Evolutionary conservation across 2,888 invertebrate genomes (phyloP).

Genomic region (Bellardia pandia): DNA sequence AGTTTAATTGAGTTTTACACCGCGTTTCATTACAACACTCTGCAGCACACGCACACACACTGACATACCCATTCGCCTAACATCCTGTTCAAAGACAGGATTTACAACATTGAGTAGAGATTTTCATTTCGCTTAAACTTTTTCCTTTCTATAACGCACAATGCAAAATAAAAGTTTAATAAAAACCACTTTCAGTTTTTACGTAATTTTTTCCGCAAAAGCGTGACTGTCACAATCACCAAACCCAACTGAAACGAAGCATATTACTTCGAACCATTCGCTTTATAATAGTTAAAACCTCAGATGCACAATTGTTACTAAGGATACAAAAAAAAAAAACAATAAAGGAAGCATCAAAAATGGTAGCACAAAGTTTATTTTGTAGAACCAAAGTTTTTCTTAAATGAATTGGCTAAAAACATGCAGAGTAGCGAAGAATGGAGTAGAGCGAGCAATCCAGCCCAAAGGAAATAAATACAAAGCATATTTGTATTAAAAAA

Average conservation of each 20-base stretch:
- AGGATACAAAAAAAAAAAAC: not conserved
- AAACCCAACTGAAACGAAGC: conserved; percentile 22
- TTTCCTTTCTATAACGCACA: conserved; percentile 18
- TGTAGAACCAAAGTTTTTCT: conserved; percentile 15
- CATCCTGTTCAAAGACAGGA: conserved; percentile 33
- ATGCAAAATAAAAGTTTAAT: conserved; percentile 17
- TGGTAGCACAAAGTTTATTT: conserved; percentile 22
- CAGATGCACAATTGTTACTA: conserved; percentile 23
- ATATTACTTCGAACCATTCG: not conserved
- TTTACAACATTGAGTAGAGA: conserved; percentile 21
- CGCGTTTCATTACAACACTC: conserved; percentile 14
- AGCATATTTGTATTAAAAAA: conserved; percentile 19
- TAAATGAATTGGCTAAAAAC: conserved; percentile 45
- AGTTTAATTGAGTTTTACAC: conserved; percentile 61
- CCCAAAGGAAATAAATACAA: conserved; percentile 1
- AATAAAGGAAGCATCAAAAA: conserved; percentile 2
- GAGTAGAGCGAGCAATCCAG: not conserved
- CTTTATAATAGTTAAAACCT: not conserved
- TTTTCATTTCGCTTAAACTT: conserved; percentile 30
- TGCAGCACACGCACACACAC: conserved; percentile 3
- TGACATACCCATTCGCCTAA: not conserved
- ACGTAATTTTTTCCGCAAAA: conserved; percentile 19
- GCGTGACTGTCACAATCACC: conserved; percentile 47
- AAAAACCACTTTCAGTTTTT: conserved; percentile 54
- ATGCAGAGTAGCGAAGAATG: not conserved